Evolutionary conservation across 1,140 invertebrate species (phyloP), one percentile per base, ranked within the genome.

Genomic region (Pygmarrhopalites habei): DNA sequence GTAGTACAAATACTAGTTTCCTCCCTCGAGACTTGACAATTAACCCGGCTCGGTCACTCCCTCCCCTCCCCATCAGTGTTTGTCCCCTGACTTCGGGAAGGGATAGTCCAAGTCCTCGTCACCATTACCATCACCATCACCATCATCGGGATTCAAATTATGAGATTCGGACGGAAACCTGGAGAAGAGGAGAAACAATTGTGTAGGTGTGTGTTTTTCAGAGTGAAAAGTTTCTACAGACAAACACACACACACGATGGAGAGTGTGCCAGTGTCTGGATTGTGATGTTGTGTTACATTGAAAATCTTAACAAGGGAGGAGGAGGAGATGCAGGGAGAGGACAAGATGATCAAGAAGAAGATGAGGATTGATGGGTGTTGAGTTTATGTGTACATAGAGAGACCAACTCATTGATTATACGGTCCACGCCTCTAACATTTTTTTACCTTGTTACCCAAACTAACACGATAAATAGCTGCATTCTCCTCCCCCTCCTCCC

Each of bases 171-270:
- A 66, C 63, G 26, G 69, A 70, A 19, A 63, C 62, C 5, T 70
- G 69, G 69, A 25, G 65, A 51, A 30, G 69, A n/a, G 65, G 62
- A 2, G 69, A 70, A 58, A 70, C 69, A 1, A 70, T 70, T 30
- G 65, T 70, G 1, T 70, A 65, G 58, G 12, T 29, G 12, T 44
- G 19, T 52, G 21, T 28, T 21, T 12, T 23, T 55, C 29, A 28
- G 39, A 53, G 39, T 44, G 26, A 15, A 7, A 12, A 32, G 7
- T 55, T 55, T 15, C 21, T 7, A 29, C 15, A 28, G 19, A n/a
- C 5, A 10, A 55, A 30, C 10, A 55, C 21, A 10, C 15, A 30
- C 25, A 49, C 7, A 23, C n/a, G n/a, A n/a, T n/a, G n/a, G n/a
- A n/a, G n/a, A n/a, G n/a, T n/a, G n/a, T n/a, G n/a, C n/a, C n/a